Conservation (phyloP, 2,797 vertebrate genomes). For the Macroramphosus scolopax region DNA sequence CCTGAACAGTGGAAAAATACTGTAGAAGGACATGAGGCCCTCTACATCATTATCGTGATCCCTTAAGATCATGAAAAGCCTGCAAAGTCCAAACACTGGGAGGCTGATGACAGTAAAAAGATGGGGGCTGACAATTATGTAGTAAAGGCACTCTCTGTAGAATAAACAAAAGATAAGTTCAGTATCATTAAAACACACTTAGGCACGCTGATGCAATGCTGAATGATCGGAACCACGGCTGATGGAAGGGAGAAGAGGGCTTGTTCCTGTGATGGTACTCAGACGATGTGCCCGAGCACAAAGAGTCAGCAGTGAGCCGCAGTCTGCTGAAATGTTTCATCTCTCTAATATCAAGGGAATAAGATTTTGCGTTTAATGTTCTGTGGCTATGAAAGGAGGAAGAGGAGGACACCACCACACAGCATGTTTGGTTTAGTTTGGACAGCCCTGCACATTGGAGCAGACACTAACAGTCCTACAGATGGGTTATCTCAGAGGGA, state of each 20-base stretch:
- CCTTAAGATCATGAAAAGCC: constrained; percentile 27
- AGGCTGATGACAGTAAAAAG: constrained; percentile 41
- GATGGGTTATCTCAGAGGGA: constrained; percentile 57
- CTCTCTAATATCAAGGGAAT: too few relatives aligned
- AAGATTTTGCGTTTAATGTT: too few relatives aligned
- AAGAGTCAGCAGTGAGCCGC: too few relatives aligned
- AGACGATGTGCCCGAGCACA: too few relatives aligned
- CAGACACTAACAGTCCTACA: constrained; percentile 44
- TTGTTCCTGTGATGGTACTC: neutral
- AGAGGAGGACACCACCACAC: constrained; percentile 31
- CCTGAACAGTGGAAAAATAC: constrained; percentile 45
- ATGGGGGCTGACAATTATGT: constrained; percentile 28
- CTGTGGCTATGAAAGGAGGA: constrained; percentile 17
- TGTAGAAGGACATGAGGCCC: constrained; percentile 1
- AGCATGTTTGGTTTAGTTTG: constrained; percentile 41
- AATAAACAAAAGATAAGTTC: constrained; percentile 52
- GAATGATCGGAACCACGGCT: constrained; percentile 8
- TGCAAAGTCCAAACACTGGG: constrained; percentile 45
- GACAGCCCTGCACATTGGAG: constrained; percentile 34
- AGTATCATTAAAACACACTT: constrained; percentile 55
- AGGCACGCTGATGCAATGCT: constrained; percentile 18
- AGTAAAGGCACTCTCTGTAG: constrained; percentile 33
- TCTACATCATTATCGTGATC: constrained; percentile 27
- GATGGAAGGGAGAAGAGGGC: constrained; percentile 3
- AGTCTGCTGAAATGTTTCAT: too few relatives aligned